phyloP scores from a whole-genome alignment of 2,113 vertebrate genomes.

The Litocranius walleri region DNA sequence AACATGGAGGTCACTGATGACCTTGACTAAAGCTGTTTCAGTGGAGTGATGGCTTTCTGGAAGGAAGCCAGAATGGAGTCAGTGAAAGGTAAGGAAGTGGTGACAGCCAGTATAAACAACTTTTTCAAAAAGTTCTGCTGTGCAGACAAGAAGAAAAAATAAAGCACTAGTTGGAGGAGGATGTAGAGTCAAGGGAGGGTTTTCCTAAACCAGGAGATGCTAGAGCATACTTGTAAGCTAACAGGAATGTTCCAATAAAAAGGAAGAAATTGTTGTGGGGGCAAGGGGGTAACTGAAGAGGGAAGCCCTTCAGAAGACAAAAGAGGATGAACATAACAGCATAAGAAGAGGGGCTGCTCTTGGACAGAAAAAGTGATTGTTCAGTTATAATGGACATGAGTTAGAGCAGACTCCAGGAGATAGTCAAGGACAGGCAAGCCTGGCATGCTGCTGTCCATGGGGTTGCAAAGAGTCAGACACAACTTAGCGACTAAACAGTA shows the following conservation, averaged over 20 bases:
- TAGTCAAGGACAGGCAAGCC: neutral
- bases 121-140: slow-evolving; percentile 4
- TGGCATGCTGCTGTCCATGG: neutral
- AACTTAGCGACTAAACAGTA: neutral
- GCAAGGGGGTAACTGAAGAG: neutral
- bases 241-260: neutral
- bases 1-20: slow-evolving; percentile 14
- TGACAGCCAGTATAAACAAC: slow-evolving; percentile 25
- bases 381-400: neutral
- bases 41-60: neutral
- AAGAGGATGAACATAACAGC: neutral
- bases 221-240: neutral
- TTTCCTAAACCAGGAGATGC: slow-evolving; percentile 3
- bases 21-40: slow-evolving; percentile 42
- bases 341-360: neutral
- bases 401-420: neutral
- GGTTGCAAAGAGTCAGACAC: neutral
- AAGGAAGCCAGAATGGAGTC: slow-evolving; percentile 1
- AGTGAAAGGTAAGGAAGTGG: slow-evolving; percentile 32
- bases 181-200: neutral
- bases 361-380: neutral
- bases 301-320: neutral
- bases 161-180: neutral
- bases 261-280: neutral
- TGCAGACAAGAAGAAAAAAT: slow-evolving; percentile 22